phyloP scores from a whole-genome alignment of 2,113 vertebrate species.

The Bagarius yarrelli region DNA sequence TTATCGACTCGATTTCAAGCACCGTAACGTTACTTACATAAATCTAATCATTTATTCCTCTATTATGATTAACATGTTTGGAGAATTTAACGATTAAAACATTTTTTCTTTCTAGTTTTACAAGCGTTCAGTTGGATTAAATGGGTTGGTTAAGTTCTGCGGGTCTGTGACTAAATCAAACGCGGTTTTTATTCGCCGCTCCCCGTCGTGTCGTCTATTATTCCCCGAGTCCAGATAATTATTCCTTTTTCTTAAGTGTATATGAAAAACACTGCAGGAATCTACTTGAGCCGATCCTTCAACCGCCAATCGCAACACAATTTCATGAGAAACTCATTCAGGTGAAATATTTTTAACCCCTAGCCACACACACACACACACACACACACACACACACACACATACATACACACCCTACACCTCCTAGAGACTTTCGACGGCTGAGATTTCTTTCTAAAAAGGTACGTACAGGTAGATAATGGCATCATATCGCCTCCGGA shows the following conservation, averaged over 20 bases:
- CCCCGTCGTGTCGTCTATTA: neutral
- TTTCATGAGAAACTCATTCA: constrained; percentile 64
- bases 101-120: neutral
- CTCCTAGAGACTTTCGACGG: constrained; percentile 80
- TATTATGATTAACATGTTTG: neutral
- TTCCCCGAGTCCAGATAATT: constrained; percentile 22
- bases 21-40: too few species aligned
- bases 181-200: neutral
- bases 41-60: neutral
- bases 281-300: neutral
- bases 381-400: constrained; percentile 65
- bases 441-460: constrained; percentile 80
- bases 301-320: neutral
- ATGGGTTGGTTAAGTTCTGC: neutral
- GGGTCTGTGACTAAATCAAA: neutral
- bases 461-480: constrained; percentile 74
- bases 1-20: too few species aligned
- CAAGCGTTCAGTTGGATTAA: neutral
- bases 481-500: constrained; percentile 89
- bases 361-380: neutral
- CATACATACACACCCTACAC: constrained; percentile 85
- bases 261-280: constrained; percentile 9
- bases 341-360: neutral
- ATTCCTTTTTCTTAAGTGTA: constrained; percentile 6
- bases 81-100: too few species aligned